Conservation (phyloP, 2,113 vertebrate species). For the Plecturocebus donacophilus region DNA sequence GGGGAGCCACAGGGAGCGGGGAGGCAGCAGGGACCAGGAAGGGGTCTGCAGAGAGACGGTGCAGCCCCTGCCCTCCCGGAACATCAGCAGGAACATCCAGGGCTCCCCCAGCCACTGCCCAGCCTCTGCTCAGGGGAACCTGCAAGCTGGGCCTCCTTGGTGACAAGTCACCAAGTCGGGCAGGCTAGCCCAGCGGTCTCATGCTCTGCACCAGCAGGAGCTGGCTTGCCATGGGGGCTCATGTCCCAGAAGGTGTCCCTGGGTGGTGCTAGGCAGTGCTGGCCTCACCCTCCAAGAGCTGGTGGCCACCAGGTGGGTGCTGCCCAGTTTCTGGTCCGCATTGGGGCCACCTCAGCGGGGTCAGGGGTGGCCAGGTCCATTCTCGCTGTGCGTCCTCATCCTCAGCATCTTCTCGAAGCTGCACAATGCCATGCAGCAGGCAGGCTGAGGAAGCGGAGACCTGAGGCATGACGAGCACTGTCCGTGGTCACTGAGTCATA, state of each 20-base stretch:
- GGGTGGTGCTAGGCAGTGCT: not conserved
- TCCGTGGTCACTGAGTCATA: not conserved
- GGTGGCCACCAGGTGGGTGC: not conserved
- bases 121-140: not conserved
- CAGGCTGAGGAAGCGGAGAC: not conserved
- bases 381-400: not conserved
- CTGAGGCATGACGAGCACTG: not conserved
- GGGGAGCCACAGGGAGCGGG: too few relatives aligned
- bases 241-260: not conserved
- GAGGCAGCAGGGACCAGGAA: not conserved
- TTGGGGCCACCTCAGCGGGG: not conserved
- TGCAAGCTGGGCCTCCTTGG: rapidly evolving
- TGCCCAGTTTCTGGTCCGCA: not conserved
- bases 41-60: not conserved
- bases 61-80: not conserved
- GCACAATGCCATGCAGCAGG: not conserved
- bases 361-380: not conserved
- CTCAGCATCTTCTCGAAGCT: not conserved
- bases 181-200: rapidly evolving
- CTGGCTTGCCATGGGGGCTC: not conserved
- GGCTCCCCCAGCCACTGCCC: not conserved
- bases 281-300: not conserved
- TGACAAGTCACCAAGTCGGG: not conserved
- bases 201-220: not conserved
- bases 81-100: too few relatives aligned